These are phyloP conservation scores for Sinocyclocheilus rhinocerous DNA, from an alignment of 2,113 vertebrate species.

Conservation along the genomic window DNA sequence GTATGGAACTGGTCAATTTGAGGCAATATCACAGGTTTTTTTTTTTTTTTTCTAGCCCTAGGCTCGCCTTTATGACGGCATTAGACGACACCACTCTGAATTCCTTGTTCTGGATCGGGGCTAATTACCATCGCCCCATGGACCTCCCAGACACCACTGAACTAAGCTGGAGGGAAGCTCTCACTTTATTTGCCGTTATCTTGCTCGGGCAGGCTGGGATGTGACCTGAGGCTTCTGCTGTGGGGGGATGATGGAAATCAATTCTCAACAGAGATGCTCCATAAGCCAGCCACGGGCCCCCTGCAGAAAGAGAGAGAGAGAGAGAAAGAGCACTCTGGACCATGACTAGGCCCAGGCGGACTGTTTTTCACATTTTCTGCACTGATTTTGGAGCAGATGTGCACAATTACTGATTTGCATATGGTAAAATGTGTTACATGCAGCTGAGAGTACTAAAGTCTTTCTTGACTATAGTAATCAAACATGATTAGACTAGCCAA, in stretches of 20 bases:
- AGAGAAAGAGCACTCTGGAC: not conserved
- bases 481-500: not conserved
- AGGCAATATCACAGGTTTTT: conserved; percentile 47
- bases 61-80: no score
- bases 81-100: no score
- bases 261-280: conserved; percentile 57
- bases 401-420: not conserved
- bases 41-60: no score
- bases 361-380: not conserved
- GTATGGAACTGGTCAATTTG: conserved; percentile 60
- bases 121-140: no score
- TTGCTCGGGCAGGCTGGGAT: conserved; percentile 60
- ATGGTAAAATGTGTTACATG: not conserved
- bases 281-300: conserved; percentile 42
- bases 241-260: conserved; percentile 59
- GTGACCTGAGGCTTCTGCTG: conserved; percentile 56
- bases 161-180: no score
- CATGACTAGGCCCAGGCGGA: not conserved
- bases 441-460: not conserved
- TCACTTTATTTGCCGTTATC: conserved; percentile 60
- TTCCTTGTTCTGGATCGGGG: no score
- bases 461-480: not conserved
- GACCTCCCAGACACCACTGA: no score
- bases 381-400: not conserved
- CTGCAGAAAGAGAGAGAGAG: conserved; percentile 12